Evolutionary conservation across 2,113 vertebrate species (phyloP), one percentile per base, ranked within the genome.

Genomic region (Osmerus mordax): DNA sequence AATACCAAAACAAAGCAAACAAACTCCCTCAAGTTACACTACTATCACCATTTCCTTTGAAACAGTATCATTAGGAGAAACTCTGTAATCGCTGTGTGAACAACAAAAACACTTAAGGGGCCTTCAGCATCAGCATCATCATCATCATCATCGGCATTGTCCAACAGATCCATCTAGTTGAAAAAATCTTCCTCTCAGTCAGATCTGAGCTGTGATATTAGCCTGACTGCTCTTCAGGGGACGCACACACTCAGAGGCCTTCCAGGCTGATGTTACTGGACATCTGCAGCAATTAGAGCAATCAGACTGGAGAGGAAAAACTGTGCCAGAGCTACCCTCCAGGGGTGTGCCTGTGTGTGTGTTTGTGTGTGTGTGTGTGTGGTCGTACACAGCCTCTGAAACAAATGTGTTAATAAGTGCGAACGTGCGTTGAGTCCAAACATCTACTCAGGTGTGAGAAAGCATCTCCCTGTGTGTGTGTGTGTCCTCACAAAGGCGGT

Each of bases 401-500:
- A 7, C 41, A 47, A 47, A 47, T 47, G 63, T 71, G 62, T 69
- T 51, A 13, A 16, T 7, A 47, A 53, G n/a, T 61, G 67, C 66
- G 16, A 61, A 8, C 18, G 19, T 67, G 23, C 19, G 54, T 54
- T 1, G 8, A 41, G 23, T 9, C 3, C 12, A 28, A 9, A 13
- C 4, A 28, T 68, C 25, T 61, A 23, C n/a, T 12, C 3, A 61
- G 59, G 58, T 54, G 51, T 54, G 32, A 25, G 9, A 47, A 47
- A 47, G 41, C 41, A 47, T 47, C 41, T 47, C n/a, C 71, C 54
- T 80, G 69, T 62, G 29, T 41, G 68, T 12, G 41, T 52, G 64
- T 58, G 59, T 64, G 23, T 47, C 19, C 89, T 15, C 86, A 99
- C 97, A 87, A 97, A 96, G 77, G 95, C 97, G 75, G 96, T 99